Evolutionary conservation across 2,797 vertebrate species (phyloP).

Genomic region (Lophius americanus): DNA sequence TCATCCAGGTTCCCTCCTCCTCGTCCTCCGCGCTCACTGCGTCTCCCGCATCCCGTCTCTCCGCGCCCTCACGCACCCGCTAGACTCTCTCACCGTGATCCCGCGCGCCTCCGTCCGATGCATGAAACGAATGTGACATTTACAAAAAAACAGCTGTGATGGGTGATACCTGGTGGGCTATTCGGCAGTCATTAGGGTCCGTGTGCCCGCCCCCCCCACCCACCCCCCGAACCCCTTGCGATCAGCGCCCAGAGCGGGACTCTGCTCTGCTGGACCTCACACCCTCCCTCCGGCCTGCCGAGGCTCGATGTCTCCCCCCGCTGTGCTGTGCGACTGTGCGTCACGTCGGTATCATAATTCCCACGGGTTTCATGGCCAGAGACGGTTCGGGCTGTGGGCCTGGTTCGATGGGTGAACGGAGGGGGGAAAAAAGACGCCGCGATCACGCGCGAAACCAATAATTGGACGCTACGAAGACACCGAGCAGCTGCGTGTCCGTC

Average conservation of each 20-base stretch:
- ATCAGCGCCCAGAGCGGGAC: constrained; percentile 40
- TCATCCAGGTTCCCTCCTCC: constrained; percentile 72
- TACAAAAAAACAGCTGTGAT: constrained; percentile 32
- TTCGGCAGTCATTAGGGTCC: constrained; percentile 57
- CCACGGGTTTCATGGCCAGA: constrained; percentile 74
- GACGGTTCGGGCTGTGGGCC: constrained; percentile 64
- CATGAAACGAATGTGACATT: constrained; percentile 71
- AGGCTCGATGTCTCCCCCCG: constrained; percentile 70
- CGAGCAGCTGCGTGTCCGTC: constrained; percentile 24
- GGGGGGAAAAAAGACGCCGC: constrained; percentile 21
- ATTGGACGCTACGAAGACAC: constrained; percentile 53
- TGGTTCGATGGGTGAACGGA: constrained; percentile 32
- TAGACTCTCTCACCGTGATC: constrained; percentile 55
- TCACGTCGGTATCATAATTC: constrained; percentile 78
- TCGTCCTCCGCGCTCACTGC: constrained; percentile 74
- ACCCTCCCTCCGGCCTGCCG: constrained; percentile 69
- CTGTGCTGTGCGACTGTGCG: constrained; percentile 72
- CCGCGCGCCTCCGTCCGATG: constrained; percentile 58
- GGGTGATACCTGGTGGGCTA: constrained; percentile 40
- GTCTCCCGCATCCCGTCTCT: constrained; percentile 78
- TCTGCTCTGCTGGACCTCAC: constrained; percentile 65
- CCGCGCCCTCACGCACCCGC: constrained; percentile 65
- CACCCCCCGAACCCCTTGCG: constrained; percentile 58
- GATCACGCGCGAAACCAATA: constrained; percentile 37
- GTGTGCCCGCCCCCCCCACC: constrained; percentile 32